Percentiles rank a stretch among this genome's conserved stretches.
phyloP scores from a whole-genome alignment of 1,140 invertebrate species.

The Scaptomyza montana region DNA sequence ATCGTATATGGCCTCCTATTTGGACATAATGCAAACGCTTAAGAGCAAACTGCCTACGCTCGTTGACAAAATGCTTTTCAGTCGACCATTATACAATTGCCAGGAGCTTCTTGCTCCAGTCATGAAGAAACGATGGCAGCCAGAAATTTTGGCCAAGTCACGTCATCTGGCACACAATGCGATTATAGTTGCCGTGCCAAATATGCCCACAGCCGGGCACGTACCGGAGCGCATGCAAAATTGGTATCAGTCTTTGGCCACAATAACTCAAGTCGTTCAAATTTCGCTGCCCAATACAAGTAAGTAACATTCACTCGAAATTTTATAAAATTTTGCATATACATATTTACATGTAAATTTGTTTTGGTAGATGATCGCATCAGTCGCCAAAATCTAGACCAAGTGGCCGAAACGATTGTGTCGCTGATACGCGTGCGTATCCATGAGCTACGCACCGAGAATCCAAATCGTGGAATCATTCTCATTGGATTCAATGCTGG shows the following conservation, averaged over 20 bases:
- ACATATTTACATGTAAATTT: not conserved
- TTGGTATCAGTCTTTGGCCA: slow-evolving; percentile 88
- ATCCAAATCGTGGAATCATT: slow-evolving; percentile 89
- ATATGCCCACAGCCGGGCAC: slow-evolving; percentile 84
- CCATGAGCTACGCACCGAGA: slow-evolving; percentile 88
- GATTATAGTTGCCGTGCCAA: slow-evolving; percentile 88
- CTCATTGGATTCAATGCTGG: slow-evolving; percentile 91
- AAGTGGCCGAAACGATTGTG: slow-evolving; percentile 87
- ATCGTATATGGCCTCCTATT: slow-evolving; percentile 89
- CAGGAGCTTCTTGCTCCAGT: slow-evolving; percentile 86
- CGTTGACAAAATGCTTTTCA: slow-evolving; percentile 90
- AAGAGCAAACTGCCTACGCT: slow-evolving; percentile 90
- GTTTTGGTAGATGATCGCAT: slow-evolving; percentile 57
- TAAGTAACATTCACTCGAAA: slow-evolving; percentile 12
- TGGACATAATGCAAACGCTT: slow-evolving; percentile 92
- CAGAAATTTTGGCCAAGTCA: slow-evolving; percentile 83
- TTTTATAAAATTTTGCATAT: not conserved
- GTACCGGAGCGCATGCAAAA: slow-evolving; percentile 87
- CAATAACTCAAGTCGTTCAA: slow-evolving; percentile 88
- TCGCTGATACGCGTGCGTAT: slow-evolving; percentile 88
- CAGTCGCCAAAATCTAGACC: slow-evolving; percentile 70
- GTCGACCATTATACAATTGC: slow-evolving; percentile 85
- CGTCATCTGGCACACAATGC: slow-evolving; percentile 90
- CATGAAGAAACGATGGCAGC: slow-evolving; percentile 92
- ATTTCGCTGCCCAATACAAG: slow-evolving; percentile 85